These are phyloP conservation scores for Todus mexicanus DNA, from an alignment of 2,797 vertebrate genomes.

Conservation along the genomic window DNA sequence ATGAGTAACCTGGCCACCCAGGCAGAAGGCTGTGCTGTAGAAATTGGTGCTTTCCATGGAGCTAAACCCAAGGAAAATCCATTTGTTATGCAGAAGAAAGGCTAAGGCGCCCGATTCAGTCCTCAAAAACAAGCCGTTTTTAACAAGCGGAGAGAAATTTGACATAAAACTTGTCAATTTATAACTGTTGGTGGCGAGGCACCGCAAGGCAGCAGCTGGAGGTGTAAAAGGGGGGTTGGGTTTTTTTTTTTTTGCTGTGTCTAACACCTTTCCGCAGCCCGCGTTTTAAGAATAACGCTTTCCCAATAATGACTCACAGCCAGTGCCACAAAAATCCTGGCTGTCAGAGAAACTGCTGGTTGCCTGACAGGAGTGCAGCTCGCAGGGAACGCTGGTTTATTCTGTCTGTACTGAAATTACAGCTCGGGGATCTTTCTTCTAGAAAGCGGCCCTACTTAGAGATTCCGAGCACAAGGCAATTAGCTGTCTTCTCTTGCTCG, in stretches of 20 bases:
- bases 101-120: background rate
- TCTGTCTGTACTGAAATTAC: background rate
- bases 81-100: background rate
- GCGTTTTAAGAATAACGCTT: conserved; percentile 11
- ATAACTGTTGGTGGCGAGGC: background rate
- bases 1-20: background rate
- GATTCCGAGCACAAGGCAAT: conserved; percentile 19
- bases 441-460: background rate
- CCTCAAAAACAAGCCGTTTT: background rate
- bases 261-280: conserved; percentile 26
- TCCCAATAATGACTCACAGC: conserved; percentile 22
- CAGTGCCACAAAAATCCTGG: background rate
- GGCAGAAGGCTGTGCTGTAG: background rate
- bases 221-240: background rate
- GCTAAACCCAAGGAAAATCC: background rate
- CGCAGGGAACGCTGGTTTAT: background rate
- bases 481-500: background rate
- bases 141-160: background rate
- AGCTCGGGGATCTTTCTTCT: background rate
- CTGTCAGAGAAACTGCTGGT: conserved; percentile 13
- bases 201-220: conserved; percentile 5
- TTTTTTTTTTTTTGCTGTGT: background rate
- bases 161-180: background rate
- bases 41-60: background rate
- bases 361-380: background rate